phyloP scores from a whole-genome alignment of 64 coral and sea anemone genomes.

The Hydrozoanthus tunicans region DNA sequence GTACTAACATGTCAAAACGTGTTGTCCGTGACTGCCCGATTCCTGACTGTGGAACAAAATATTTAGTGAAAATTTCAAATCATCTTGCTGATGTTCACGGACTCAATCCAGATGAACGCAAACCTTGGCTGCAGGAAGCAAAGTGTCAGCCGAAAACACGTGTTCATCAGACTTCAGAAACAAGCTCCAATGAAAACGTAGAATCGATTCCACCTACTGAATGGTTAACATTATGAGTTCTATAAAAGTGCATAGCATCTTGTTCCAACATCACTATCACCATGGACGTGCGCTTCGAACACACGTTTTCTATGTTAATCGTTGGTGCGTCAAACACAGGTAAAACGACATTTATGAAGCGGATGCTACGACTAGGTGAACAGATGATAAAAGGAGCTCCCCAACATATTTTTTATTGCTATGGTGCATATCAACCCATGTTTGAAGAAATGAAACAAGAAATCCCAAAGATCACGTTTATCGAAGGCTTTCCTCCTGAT shows the following conservation, averaged over 20 bases:
- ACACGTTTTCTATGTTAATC: not conserved
- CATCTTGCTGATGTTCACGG: too few relatives aligned
- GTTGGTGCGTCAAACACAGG: not conserved
- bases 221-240: not conserved
- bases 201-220: not conserved
- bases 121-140: too few relatives aligned
- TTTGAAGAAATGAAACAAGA: not conserved
- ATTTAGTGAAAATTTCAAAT: too few relatives aligned
- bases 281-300: not conserved
- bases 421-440: not conserved
- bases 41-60: too few relatives aligned
- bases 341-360: not conserved
- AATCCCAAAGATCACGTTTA: not conserved
- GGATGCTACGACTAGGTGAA: not conserved
- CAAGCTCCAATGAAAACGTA: too few relatives aligned
- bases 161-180: too few relatives aligned
- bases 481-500: not conserved
- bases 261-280: not conserved
- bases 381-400: slow-evolving; percentile 2
- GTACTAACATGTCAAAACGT: too few relatives aligned
- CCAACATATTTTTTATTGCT: not conserved
- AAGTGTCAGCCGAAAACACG: too few relatives aligned
- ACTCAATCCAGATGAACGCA: too few relatives aligned
- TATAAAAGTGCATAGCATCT: not conserved
- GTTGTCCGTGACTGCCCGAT: too few relatives aligned